A percentile compares a stretch with the other conserved stretches of the same genome.
phyloP scores from a whole-genome alignment of 2,888 invertebrate species.

The Tipula vernalis region DNA sequence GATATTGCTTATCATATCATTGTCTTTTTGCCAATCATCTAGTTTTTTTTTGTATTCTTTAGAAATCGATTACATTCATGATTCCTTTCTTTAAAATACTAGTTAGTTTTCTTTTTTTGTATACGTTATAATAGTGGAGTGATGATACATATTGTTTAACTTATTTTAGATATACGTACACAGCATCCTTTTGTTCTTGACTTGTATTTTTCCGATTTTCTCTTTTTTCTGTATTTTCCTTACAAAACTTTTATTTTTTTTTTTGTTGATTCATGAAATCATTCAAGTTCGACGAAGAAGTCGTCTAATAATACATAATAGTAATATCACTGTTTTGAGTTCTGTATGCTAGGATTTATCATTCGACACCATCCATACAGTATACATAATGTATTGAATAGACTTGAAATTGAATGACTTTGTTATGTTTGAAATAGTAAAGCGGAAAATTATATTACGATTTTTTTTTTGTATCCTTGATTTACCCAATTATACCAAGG shows the following conservation, averaged over 20 bases:
- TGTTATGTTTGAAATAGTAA: neutral
- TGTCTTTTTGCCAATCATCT: neutral
- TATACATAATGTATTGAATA: neutral
- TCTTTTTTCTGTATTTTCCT: neutral
- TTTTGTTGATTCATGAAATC: slow-evolving; percentile 1
- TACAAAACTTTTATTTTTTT: neutral
- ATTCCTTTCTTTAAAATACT: neutral
- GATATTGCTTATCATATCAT: slow-evolving; percentile 4
- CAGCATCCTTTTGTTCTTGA: neutral
- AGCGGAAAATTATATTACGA: neutral
- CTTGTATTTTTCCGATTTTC: neutral
- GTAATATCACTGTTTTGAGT: neutral
- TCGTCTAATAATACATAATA: neutral
- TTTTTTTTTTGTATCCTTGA: neutral
- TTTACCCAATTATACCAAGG: neutral
- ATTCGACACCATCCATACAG: neutral
- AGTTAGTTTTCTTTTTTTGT: neutral
- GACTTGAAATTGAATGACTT: neutral
- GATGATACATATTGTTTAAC: neutral
- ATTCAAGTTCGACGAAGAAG: neutral
- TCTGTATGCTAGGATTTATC: neutral
- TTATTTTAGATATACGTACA: neutral
- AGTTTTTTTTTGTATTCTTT: neutral
- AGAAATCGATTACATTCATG: neutral
- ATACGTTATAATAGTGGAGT: neutral